These are phyloP conservation scores for Phymorhynchus buccinoides DNA, from an alignment of 1,140 invertebrate genomes.

Conservation along the genomic window DNA sequence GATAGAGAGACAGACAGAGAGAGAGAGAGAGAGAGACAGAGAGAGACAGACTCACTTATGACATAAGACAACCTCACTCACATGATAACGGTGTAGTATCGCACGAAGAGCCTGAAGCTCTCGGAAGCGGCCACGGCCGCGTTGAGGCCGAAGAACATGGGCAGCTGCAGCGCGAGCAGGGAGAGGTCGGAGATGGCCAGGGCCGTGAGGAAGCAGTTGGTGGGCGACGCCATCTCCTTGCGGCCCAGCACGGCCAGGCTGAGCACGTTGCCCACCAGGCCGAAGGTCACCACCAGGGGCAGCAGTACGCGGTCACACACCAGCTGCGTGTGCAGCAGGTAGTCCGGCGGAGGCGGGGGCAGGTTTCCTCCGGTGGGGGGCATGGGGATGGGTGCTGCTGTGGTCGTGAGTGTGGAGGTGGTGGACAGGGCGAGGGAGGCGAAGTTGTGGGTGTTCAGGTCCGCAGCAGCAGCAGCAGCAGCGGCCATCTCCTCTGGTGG, in stretches of 20 bases:
- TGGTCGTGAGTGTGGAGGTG: neutral
- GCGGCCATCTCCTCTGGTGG: neutral
- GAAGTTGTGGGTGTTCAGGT: neutral
- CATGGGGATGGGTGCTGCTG: neutral
- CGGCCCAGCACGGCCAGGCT: slow-evolving; percentile 88
- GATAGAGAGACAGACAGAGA: too few species aligned
- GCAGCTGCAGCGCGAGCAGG: slow-evolving; percentile 52
- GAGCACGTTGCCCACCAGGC: slow-evolving; percentile 89
- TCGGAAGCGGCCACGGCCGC: slow-evolving; percentile 14
- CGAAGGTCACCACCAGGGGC: slow-evolving; percentile 85
- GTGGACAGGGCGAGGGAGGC: neutral
- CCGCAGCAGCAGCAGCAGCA: neutral
- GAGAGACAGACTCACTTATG: neutral
- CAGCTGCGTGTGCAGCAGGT: slow-evolving; percentile 36
- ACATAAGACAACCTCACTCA: slow-evolving; percentile 31
- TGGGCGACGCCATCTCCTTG: slow-evolving; percentile 92
- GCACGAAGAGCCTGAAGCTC: slow-evolving; percentile 45
- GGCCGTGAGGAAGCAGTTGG: slow-evolving; percentile 91
- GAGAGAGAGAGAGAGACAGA: too few species aligned
- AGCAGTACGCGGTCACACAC: slow-evolving; percentile 69
- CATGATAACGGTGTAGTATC: slow-evolving; percentile 51
- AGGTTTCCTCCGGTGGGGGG: slow-evolving; percentile 10
- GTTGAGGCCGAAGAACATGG: slow-evolving; percentile 46
- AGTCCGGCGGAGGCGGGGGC: slow-evolving; percentile 36
- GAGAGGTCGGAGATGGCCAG: slow-evolving; percentile 88